phyloP scores from a whole-genome alignment of 1,140 invertebrate species.

The Drosophila truncata region DNA sequence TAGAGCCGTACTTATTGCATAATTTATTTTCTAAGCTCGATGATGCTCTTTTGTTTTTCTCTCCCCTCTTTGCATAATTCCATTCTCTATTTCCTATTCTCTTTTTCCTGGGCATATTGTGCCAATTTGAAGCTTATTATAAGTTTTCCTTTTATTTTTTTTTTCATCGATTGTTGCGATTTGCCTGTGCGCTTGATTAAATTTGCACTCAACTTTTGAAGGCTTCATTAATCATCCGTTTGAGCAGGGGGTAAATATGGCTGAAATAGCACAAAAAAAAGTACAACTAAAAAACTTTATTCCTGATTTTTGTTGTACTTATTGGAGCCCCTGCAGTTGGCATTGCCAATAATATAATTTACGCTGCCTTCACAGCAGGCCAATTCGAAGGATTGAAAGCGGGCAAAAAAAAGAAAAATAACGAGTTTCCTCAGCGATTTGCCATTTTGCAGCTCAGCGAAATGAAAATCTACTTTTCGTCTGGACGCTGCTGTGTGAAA shows the following conservation, averaged over 20 bases:
- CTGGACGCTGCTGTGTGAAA: slow-evolving; percentile 48
- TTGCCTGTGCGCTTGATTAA: slow-evolving; percentile 78
- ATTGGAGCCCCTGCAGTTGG: slow-evolving; percentile 62
- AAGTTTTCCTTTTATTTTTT: slow-evolving; percentile 55
- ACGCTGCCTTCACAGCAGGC: slow-evolving; percentile 47
- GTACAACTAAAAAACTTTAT: slow-evolving; percentile 42
- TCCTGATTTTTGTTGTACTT: slow-evolving; percentile 49
- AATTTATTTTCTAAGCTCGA: slow-evolving; percentile 77
- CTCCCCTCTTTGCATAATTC: slow-evolving; percentile 27
- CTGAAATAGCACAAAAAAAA: slow-evolving; percentile 13
- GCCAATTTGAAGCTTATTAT: slow-evolving; percentile 79
- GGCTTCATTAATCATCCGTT: slow-evolving; percentile 79
- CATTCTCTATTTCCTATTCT: slow-evolving; percentile 29
- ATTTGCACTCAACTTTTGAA: slow-evolving; percentile 73
- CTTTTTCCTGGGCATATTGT: slow-evolving; percentile 51
- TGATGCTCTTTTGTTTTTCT: slow-evolving; percentile 42
- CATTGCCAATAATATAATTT: slow-evolving; percentile 79
- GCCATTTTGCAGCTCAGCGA: slow-evolving; percentile 32
- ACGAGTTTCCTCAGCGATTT: slow-evolving; percentile 48
- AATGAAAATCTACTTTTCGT: slow-evolving; percentile 32
- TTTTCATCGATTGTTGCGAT: slow-evolving; percentile 69
- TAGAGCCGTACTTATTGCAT: slow-evolving; percentile 36
- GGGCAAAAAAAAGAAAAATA: slow-evolving; percentile 27
- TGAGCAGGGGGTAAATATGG: slow-evolving; percentile 11
- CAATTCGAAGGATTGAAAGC: slow-evolving; percentile 16